Base-by-base conservation (phyloP, 2,797 vertebrate species). In the Chelmon rostratus region DNA sequence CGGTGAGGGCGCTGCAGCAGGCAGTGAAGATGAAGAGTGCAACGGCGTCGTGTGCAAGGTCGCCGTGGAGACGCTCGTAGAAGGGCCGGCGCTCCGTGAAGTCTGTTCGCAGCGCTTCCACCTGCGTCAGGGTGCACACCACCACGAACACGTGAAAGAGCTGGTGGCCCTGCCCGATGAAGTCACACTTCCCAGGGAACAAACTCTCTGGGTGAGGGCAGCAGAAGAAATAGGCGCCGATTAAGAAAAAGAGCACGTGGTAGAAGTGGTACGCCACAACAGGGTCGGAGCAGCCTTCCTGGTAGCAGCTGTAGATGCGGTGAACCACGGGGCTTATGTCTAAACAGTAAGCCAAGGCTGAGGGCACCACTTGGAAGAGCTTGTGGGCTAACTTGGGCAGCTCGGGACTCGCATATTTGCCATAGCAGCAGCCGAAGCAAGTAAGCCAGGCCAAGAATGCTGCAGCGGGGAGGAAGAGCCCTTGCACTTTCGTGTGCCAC, bases 161-260 rank as follows among this genome's bases (percentile, higher is more conserved):
- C 93, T 99, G 98, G 89, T 99, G 98, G 88, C 98, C 97, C 91
- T 99, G 98, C 58, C 97, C 97, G 0, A 99, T 94, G 81, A 98
- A 95, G 82, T 99, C 97, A 76, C 98, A 99, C 82, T 82, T 94
- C 15, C 97, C 97, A 0, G 97, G 96, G 86, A 99, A 96, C 96
- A 96, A 97, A 76, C 97, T 96, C 94, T 99, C 97, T 0, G 98
- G 98, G 91, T 98, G 95, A 4, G 97, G 97, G 25, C 96, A 96
- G 0, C 97, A 96, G 90, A 99, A 99, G 90, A 99, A 99, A 37
- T 97, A 97, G 12, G 97, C 97, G 4, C 97, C 93, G 1, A 97
- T 52, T 25, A 99, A 93, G 90, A 99, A 99, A 87, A 98, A 98
- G 52, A 98, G 63, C 86, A 99, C 95, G 40, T 99, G 97, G 92